Evolutionary conservation across 2,797 vertebrate species (phyloP).

Genomic region (Gobio occitaniae): DNA sequence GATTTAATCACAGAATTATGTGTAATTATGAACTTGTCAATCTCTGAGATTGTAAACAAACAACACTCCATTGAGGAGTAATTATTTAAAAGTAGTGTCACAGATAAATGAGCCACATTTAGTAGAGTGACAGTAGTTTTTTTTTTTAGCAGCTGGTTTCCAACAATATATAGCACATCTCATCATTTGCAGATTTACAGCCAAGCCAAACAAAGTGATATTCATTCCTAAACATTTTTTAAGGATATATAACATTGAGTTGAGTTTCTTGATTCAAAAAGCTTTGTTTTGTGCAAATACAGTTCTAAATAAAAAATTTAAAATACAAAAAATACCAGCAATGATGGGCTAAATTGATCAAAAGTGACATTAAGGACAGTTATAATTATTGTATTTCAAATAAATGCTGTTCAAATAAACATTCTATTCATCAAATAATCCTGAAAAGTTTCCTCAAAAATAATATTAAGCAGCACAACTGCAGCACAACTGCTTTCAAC

Average conservation of each 20-base stretch:
- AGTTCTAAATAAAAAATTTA: background rate
- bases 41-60: slow-evolving; percentile 10
- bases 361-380: background rate
- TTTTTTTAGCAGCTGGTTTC: background rate
- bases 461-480: background rate
- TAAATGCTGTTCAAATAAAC: background rate
- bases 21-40: background rate
- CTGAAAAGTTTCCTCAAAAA: background rate
- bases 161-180: background rate
- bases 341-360: background rate
- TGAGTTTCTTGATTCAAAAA: background rate
- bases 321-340: background rate
- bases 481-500: background rate
- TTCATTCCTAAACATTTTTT: background rate
- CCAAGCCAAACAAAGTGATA: background rate
- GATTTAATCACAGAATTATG: background rate
- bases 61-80: background rate
- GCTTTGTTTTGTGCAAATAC: background rate
- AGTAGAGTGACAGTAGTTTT: background rate
- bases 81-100: background rate
- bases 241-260: background rate
- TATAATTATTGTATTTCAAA: background rate
- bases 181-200: background rate
- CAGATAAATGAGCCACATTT: background rate
- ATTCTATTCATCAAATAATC: background rate